A percentile compares a stretch with the other conserved stretches of the same genome.
Evolutionary conservation across 2,888 invertebrate genomes (phyloP).

Genomic region (Bellardia pandia): DNA sequence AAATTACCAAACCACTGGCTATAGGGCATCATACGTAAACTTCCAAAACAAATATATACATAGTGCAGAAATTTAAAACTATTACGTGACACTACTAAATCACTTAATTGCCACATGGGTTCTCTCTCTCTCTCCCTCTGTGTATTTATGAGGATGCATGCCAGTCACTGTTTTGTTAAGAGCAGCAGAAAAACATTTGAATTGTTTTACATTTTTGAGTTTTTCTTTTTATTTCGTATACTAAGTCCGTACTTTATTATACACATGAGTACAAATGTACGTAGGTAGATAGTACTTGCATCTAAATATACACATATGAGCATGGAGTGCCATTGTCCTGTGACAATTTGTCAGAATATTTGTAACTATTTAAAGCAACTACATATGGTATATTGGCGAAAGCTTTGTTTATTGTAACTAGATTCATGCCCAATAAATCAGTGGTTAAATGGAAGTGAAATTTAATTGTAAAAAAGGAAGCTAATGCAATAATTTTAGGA

Average conservation of each 20-base stretch:
- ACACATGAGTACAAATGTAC: background rate
- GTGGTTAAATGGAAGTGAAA: background rate
- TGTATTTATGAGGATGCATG: background rate
- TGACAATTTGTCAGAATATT: background rate
- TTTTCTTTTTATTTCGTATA: conserved; percentile 2
- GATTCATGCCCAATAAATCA: background rate
- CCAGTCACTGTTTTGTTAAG: background rate
- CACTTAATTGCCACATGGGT: conserved; percentile 58
- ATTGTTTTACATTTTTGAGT: conserved; percentile 19
- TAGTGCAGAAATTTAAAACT: conserved; percentile 40
- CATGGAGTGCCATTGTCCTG: conserved; percentile 41
- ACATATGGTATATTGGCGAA: background rate
- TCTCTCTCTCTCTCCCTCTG: background rate
- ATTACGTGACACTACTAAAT: conserved; percentile 67
- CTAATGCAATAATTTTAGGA: background rate
- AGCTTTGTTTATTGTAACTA: background rate
- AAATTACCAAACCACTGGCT: too few species aligned
- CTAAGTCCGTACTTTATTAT: conserved; percentile 1
- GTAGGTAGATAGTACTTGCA: background rate
- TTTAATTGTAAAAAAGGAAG: background rate
- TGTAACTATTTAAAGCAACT: background rate
- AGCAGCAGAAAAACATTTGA: conserved; percentile 31
- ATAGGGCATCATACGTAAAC: conserved; percentile 7
- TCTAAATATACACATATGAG: background rate
- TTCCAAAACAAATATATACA: conserved; percentile 14